Evolutionary conservation across 2,113 vertebrate genomes (phyloP), one percentile per base, ranked within the genome.

Genomic region (Telmatochromis sp.): DNA sequence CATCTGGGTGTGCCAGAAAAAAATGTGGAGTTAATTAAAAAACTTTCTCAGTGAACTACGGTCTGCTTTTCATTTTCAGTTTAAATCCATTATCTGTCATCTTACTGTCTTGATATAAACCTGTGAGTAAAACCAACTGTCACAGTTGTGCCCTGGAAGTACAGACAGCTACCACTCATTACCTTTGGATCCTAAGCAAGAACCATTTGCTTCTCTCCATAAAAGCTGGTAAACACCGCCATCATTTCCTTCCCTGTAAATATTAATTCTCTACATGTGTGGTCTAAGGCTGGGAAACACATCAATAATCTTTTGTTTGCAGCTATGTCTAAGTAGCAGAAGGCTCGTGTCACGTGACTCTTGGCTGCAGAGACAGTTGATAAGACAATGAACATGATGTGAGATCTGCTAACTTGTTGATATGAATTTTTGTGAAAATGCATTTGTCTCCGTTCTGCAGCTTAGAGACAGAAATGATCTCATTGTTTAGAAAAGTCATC

Each of bases 1-100:
- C 8, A n/a, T 85, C 21, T 85, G 35, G 85, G 35, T 47, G 65
- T 84, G 78, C 83, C 83, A 88, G 81, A 78, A 54, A 19, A 83
- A 87, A 92, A 91, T 89, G 49, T 94, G 85, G 86, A 82, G 60
- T 88, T 82, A 89, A 90, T 94, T 68, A 93, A 40, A 37, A 4
- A 60, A 81, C 40, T 73, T 84, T 33, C 21, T 91, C 55, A 54
- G 60, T 83, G 70, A 91, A 51, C 82, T 28, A 7, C 9, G 4
- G 1, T 60, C 86, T 86, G 86, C 79, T 85, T 91, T 83, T 88
- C 85, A 86, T 88, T 93, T 70, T 37, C 70, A 53, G 12, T 80
- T 57, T 70, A 63, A 92, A 79, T 70, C 28, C 14, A 23, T 3
- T 81, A 55, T 86, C 31, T 82, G 86, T 91, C 82, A 88, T 35